phyloP scores from a whole-genome alignment of 2,888 invertebrate genomes.

The Timandra comae region DNA sequence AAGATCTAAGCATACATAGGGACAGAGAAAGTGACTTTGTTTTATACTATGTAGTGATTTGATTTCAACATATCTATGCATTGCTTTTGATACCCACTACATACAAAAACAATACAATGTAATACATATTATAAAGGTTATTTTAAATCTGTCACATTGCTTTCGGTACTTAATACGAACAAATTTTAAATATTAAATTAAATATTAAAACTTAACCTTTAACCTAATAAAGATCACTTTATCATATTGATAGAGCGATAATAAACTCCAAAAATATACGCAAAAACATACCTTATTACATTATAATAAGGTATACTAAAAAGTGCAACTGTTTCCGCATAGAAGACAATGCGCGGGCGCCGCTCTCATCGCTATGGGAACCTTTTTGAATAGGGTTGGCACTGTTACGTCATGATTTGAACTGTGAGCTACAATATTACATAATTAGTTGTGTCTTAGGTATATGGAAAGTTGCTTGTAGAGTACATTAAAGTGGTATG shows the following conservation, averaged over 20 bases:
- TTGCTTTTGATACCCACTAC: too few species aligned
- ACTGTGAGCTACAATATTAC: slow-evolving; percentile 9
- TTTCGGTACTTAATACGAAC: too few species aligned
- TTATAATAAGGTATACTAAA: slow-evolving; percentile 2
- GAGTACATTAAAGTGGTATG: too few species aligned
- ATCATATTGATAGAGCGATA: neutral
- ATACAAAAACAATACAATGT: too few species aligned
- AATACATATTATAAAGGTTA: too few species aligned
- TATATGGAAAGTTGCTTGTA: too few species aligned
- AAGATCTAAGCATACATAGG: too few species aligned
- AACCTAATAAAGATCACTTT: slow-evolving; percentile 7
- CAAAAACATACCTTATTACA: slow-evolving; percentile 2
- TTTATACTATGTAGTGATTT: too few species aligned
- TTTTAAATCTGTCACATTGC: too few species aligned
- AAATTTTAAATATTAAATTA: slow-evolving; percentile 1
- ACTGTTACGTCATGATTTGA: slow-evolving; percentile 19
- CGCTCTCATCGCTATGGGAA: slow-evolving; percentile 61
- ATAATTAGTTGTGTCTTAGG: slow-evolving; percentile 5
- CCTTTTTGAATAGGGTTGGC: slow-evolving; percentile 36
- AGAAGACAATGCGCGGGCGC: slow-evolving; percentile 52
- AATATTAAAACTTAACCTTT: neutral
- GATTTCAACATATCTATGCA: too few species aligned
- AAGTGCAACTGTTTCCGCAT: slow-evolving; percentile 43
- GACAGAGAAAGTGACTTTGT: too few species aligned
- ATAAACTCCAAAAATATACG: slow-evolving; percentile 4